Conservation (phyloP, 2,888 invertebrate genomes). For the Embidobia sp. region DNA sequence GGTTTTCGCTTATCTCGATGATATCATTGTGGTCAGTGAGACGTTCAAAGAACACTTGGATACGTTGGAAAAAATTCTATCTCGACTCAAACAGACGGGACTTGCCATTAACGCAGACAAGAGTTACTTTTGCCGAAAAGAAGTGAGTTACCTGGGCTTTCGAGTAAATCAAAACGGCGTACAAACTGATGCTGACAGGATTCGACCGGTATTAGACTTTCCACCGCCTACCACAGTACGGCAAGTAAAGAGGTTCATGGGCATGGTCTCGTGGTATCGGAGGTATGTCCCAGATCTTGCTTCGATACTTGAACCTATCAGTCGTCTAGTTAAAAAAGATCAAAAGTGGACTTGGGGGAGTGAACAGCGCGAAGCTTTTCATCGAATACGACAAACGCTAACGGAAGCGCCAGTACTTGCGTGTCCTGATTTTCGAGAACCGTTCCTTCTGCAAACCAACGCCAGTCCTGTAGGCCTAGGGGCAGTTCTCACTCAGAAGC, state of each 20-base stretch:
- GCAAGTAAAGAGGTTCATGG: conserved; percentile 68
- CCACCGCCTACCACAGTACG: conserved; percentile 18
- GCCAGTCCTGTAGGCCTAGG: conserved; percentile 34
- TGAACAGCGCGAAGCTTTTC: not conserved
- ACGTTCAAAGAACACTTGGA: conserved; percentile 54
- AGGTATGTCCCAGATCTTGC: not conserved
- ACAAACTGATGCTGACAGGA: conserved; percentile 34
- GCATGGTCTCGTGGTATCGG: conserved; percentile 39
- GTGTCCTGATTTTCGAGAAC: not conserved
- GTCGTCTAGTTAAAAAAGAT: not conserved
- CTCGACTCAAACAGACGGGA: not conserved
- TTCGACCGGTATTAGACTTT: conserved; percentile 14
- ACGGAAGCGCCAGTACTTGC: not conserved
- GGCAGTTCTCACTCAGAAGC: conserved; percentile 63
- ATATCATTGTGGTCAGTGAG: conserved; percentile 34
- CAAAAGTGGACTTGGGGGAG: not conserved
- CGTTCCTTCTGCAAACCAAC: conserved; percentile 1
- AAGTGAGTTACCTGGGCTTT: conserved; percentile 49
- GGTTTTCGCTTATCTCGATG: conserved; percentile 59
- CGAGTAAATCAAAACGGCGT: conserved; percentile 34
- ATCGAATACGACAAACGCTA: not conserved
- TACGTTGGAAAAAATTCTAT: conserved; percentile 35
- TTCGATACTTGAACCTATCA: not conserved
- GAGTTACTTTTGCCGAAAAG: conserved; percentile 42
- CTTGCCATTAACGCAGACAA: conserved; percentile 45